Evolutionary conservation across 2,797 vertebrate genomes (phyloP).

Genomic region (Acrossocheilus wenchowensis): DNA sequence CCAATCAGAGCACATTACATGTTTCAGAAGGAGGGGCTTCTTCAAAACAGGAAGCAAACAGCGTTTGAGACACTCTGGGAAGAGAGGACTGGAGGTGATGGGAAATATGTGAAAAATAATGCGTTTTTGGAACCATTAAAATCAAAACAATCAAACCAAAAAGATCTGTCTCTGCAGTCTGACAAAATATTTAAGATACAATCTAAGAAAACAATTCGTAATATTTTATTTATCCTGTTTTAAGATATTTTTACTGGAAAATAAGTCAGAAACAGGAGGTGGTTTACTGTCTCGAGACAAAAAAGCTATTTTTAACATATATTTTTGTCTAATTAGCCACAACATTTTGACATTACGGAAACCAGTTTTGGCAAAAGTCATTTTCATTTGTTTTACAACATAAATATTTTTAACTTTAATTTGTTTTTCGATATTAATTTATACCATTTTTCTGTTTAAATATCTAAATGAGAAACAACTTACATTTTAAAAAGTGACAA

Average conservation of each 20-base stretch:
- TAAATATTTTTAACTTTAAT: no score
- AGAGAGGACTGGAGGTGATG: no score
- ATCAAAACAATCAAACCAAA: no score
- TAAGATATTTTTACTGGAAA: background rate
- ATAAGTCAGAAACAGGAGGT: background rate
- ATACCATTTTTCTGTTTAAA: background rate
- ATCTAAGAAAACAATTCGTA: no score
- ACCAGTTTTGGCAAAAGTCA: background rate
- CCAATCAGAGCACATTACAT: background rate
- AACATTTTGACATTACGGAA: background rate
- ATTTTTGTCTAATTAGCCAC: background rate
- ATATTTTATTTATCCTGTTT: background rate
- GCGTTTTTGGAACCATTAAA: no score
- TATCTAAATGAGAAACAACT: background rate
- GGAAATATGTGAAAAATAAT: no score
- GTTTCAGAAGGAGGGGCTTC: background rate
- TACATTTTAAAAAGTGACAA: background rate
- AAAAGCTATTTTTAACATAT: background rate
- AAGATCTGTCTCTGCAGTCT: no score
- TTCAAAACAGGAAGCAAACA: background rate
- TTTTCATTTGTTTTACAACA: background rate
- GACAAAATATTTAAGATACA: no score
- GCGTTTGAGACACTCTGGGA: background rate
- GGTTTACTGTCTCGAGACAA: background rate
- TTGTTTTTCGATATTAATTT: no score